Base-by-base conservation (phyloP, 2,888 invertebrate genomes). In the Chrysodeixis includens region DNA sequence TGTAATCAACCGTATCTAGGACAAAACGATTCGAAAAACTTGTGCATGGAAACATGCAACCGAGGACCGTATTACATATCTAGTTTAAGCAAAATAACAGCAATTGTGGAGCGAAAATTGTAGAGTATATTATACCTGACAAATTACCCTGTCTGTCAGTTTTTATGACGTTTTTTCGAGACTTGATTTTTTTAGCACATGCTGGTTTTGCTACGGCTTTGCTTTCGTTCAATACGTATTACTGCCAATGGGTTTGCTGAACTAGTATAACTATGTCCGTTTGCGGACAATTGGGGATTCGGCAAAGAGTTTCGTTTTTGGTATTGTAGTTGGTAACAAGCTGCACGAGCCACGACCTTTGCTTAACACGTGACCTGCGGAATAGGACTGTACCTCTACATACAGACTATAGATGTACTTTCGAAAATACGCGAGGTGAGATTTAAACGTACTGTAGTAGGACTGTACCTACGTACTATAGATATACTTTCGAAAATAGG, bases 221-320 rank as follows among this genome's bases (percentile, higher is more conserved):
- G 26, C 26, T 26, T 26, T 2, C 6, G 26, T 26, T 26, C 3
- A 2, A 26, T 26, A 26, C 2, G 26, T 26, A 26, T 26, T 26
- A 26, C 26, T 4, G 26, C 26, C 6, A 26, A 6, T 6, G 52
- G 61, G 62, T 62, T 66, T 53, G 22, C 14, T 30, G 22, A 62
- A 66, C 61, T 56, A 76, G 66, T 70, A 71, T 62, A 53, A 59
- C 71, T 70, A 49, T 49, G 46, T 1, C 46, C 22, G 65, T 65
- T 64, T 61, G 55, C 57, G 56, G 30, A 30, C 52, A 52, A 30
- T 53, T 22, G 57, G 58, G 57, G 46, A 20, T 62, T 49, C 46
- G 46, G 30, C 46, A 51, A 46, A 70, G 66, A 75, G 61, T 53
- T 72, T 69, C 54, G 14, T 54, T 49, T 46, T 16, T 49, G 10